phyloP scores from a whole-genome alignment of 2,113 vertebrate genomes.

The Amphiprion ocellaris region DNA sequence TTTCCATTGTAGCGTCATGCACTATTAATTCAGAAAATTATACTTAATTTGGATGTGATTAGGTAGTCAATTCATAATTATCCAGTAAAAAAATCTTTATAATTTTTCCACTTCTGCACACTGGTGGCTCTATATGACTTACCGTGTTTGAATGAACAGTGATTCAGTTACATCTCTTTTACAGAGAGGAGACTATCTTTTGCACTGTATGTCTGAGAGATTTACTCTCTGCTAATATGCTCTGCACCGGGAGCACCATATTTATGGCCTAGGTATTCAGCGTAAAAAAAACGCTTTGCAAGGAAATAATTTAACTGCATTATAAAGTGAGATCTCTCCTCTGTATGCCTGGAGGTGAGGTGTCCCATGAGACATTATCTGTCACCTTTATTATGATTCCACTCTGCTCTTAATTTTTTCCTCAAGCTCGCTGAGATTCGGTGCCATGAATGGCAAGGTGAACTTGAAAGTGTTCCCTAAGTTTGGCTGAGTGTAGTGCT shows the following conservation, averaged over 20 bases:
- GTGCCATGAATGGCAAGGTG: slow-evolving; percentile 54
- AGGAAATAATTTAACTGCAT: slow-evolving; percentile 61
- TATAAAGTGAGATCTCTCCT: slow-evolving; percentile 52
- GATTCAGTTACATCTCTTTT: slow-evolving; percentile 9
- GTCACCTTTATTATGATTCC: slow-evolving; percentile 77
- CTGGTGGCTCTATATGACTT: too few relatives aligned
- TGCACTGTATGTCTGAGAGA: neutral
- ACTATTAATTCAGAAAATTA: neutral
- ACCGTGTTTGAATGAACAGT: neutral
- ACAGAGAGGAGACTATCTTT: too few relatives aligned
- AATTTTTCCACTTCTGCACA: too few relatives aligned
- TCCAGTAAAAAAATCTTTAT: too few relatives aligned
- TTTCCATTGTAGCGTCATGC: neutral
- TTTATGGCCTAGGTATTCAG: neutral
- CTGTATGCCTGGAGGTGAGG: slow-evolving; percentile 51
- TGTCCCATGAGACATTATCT: slow-evolving; percentile 53
- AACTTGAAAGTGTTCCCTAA: slow-evolving; percentile 63
- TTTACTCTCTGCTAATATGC: neutral
- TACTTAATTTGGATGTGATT: neutral
- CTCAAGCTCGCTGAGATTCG: slow-evolving; percentile 50
- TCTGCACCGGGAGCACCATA: slow-evolving; percentile 3
- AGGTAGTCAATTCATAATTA: too few relatives aligned
- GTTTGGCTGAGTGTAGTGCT: slow-evolving; percentile 51
- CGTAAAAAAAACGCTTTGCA: slow-evolving; percentile 54
- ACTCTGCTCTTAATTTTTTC: slow-evolving; percentile 65